phyloP scores from a whole-genome alignment of 1,140 invertebrate species.

The Ericerus pela region DNA sequence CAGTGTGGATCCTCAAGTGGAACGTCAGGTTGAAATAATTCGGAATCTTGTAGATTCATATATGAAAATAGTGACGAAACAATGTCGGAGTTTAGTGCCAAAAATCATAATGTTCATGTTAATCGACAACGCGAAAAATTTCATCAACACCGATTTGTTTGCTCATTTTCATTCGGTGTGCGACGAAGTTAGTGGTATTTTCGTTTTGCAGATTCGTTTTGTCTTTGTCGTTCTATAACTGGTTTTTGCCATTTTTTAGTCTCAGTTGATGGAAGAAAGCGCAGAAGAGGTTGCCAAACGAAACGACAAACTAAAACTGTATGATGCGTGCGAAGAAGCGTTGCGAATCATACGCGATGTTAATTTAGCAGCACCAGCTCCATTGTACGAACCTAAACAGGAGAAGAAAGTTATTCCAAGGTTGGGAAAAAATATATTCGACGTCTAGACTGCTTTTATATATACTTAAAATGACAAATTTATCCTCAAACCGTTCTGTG shows the following conservation, averaged over 20 bases:
- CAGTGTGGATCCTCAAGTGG: constrained; percentile 94
- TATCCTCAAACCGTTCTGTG: background rate
- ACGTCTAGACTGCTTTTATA: constrained; percentile 18
- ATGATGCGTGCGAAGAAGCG: constrained; percentile 98
- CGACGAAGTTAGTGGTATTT: constrained; percentile 63
- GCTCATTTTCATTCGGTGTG: constrained; percentile 92
- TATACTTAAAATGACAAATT: background rate
- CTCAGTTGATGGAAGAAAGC: constrained; percentile 97
- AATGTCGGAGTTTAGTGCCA: constrained; percentile 91
- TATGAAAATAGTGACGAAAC: constrained; percentile 99
- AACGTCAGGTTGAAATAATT: constrained; percentile 97
- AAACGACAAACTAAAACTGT: constrained; percentile 97
- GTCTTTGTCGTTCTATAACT: too few species aligned
- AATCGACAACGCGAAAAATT: constrained; percentile 95
- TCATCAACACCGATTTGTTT: constrained; percentile 89
- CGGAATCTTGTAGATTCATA: constrained; percentile 98
- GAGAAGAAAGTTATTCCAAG: constrained; percentile 76
- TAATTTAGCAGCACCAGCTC: constrained; percentile 89
- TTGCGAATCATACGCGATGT: constrained; percentile 94
- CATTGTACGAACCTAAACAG: constrained; percentile 77
- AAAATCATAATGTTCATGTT: constrained; percentile 98
- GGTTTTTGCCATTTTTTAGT: constrained; percentile 36
- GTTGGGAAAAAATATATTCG: constrained; percentile 59
- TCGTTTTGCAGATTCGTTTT: too few species aligned
- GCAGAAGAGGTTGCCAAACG: constrained; percentile 89